A percentile compares a stretch with the other conserved stretches of the same genome.
Evolutionary conservation across 2,797 vertebrate species (phyloP).

Genomic region (Lepilemur ruficaudatus): DNA sequence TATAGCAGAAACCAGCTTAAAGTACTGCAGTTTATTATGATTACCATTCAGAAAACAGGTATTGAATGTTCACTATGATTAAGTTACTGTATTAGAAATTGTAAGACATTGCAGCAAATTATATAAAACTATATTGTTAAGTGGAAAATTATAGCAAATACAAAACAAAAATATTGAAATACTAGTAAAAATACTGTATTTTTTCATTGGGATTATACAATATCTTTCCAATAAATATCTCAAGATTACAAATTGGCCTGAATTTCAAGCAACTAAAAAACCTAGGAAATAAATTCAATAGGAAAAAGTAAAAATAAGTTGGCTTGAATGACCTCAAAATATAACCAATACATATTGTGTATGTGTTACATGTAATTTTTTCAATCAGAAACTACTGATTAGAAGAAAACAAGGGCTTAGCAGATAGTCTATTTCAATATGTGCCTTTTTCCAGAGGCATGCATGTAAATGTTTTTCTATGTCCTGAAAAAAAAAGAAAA

Average conservation of each 20-base stretch:
- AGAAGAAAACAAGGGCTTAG: neutral
- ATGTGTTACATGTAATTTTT: neutral
- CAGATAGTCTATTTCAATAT: neutral
- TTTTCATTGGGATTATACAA: neutral
- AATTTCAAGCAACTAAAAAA: slow-evolving; percentile 14
- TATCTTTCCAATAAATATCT: neutral
- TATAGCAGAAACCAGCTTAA: neutral
- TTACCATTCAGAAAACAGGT: neutral
- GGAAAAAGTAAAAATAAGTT: slow-evolving; percentile 19
- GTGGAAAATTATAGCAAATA: neutral
- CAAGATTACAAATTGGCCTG: neutral
- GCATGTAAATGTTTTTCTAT: neutral
- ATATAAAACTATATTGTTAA: neutral
- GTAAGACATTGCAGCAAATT: neutral
- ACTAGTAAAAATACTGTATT: neutral
- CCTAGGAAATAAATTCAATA: neutral
- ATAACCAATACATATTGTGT: neutral
- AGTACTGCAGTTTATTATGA: neutral
- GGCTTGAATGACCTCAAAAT: neutral
- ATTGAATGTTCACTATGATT: neutral
- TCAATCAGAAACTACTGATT: slow-evolving; percentile 24
- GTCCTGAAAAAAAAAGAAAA: neutral
- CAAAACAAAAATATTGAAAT: neutral
- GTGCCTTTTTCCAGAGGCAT: neutral
- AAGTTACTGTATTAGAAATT: neutral